Conservation (phyloP, 1,140 invertebrate genomes). For the Leptinotarsa defecta region DNA sequence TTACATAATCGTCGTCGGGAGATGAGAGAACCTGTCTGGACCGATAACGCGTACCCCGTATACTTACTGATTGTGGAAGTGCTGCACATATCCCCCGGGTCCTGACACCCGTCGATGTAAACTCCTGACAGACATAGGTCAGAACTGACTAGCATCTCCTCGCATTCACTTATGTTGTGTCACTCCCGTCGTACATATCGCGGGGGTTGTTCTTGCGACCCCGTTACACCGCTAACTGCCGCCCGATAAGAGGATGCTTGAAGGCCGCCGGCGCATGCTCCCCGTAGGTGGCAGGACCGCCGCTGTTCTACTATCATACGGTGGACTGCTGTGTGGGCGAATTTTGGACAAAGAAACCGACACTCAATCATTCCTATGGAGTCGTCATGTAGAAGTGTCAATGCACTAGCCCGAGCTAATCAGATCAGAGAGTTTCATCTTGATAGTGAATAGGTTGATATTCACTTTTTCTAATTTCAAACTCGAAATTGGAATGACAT, state of each 20-base stretch:
- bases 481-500: too few relatives aligned
- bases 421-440: too few relatives aligned
- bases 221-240: conserved; percentile 54
- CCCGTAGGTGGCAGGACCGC: not conserved
- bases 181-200: conserved; percentile 50
- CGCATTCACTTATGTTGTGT: conserved; percentile 47
- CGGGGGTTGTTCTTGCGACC: conserved; percentile 52
- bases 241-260: conserved; percentile 34
- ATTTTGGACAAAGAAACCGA: not conserved
- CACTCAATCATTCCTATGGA: not conserved
- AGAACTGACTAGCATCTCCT: conserved; percentile 54
- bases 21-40: conserved; percentile 20
- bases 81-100: conserved; percentile 55
- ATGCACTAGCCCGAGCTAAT: too few relatives aligned
- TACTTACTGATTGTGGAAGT: conserved; percentile 56
- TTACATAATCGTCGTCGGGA: conserved; percentile 23
- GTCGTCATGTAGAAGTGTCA: too few relatives aligned
- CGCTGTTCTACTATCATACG: conserved; percentile 38
- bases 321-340: not conserved
- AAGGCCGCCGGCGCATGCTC: conserved; percentile 39
- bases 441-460: too few relatives aligned
- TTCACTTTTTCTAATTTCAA: too few relatives aligned
- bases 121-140: conserved; percentile 58
- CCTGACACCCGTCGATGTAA: conserved; percentile 56
- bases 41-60: not conserved